Evolutionary conservation across 2,888 invertebrate species (phyloP), one percentile per base, ranked within the genome.

Genomic region (Pteria penguin): DNA sequence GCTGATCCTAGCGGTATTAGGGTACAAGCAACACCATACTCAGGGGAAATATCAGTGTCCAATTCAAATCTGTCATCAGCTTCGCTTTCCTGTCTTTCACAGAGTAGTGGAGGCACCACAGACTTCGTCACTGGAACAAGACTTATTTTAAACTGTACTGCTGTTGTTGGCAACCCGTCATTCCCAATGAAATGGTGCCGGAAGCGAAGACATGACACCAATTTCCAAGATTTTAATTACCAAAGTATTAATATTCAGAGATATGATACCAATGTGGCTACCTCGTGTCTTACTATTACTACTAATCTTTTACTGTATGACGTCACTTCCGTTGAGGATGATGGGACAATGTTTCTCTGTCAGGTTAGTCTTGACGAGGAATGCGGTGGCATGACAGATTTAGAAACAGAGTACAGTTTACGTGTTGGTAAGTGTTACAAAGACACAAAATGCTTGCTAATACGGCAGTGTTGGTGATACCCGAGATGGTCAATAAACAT

Each of bases 161-260:
- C 65, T 22, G 36, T 22, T 36, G 65, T 36, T 8, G 33, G 33
- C 5, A 24, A 24, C 11, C 65, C 65, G 5, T 27, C 65, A 26
- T 26, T 27, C 5, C 24, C 65, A 45, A 65, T 65, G n/a, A 32
- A 36, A 2, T 65, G 65, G 65, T 65, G 65, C 45, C 22, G 33
- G 2, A 36, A 18, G 18, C 2, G 65, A 65, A 24, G 24, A 36
- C 14, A 2, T 26, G 65, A 65, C 45, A 45, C 45, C 45, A 18
- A 45, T 45, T 45, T 45, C 45, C 11, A 8, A 8, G 45, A 45
- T 45, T 45, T 45, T 45, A 45, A 18, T 14, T 45, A 45, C 45
- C 8, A 45, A 14, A 45, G 45, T 45, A 45, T 45, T 45, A 14
- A 14, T 8, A 45, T 18, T 45, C 45, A 45, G 18, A 14, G 11